These are phyloP conservation scores for Tenthredo notha DNA, from an alignment of 2,888 invertebrate genomes.

Conservation along the genomic window DNA sequence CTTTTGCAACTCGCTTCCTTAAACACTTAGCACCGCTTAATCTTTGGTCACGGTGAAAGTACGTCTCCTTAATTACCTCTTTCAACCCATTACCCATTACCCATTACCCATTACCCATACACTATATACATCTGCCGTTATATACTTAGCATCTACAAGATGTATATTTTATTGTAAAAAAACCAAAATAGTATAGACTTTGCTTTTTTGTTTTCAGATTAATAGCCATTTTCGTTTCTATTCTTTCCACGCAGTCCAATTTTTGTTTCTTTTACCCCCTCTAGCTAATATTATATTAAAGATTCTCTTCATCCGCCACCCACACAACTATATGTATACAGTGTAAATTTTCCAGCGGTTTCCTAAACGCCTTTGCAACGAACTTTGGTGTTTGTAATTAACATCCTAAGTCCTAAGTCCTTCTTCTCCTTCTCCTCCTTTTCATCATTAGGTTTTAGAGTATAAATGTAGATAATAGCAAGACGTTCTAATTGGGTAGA, in stretches of 20 bases:
- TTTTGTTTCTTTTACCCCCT: no score
- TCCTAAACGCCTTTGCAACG: background rate
- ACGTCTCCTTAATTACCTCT: constrained; percentile 1
- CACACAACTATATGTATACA: background rate
- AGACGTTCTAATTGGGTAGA: background rate
- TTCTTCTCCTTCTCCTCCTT: background rate
- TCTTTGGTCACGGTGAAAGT: background rate
- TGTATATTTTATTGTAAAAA: background rate
- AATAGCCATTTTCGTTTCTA: background rate
- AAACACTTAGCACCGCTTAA: constrained; percentile 27
- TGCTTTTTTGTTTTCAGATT: no score
- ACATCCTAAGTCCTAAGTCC: constrained; percentile 30
- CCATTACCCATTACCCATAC: background rate
- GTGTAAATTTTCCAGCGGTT: background rate
- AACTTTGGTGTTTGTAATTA: constrained; percentile 25
- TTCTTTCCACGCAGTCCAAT: background rate
- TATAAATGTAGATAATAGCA: background rate
- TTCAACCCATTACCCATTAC: background rate
- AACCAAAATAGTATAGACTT: background rate
- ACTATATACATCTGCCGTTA: background rate
- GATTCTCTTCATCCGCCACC: background rate
- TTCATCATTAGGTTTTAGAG: background rate
- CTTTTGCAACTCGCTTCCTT: background rate
- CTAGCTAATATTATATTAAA: background rate
- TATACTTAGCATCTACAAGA: background rate